Percentiles rank a stretch among this genome's conserved stretches.
Conservation (phyloP, 2,888 invertebrate genomes). For the Atrina japonica region DNA sequence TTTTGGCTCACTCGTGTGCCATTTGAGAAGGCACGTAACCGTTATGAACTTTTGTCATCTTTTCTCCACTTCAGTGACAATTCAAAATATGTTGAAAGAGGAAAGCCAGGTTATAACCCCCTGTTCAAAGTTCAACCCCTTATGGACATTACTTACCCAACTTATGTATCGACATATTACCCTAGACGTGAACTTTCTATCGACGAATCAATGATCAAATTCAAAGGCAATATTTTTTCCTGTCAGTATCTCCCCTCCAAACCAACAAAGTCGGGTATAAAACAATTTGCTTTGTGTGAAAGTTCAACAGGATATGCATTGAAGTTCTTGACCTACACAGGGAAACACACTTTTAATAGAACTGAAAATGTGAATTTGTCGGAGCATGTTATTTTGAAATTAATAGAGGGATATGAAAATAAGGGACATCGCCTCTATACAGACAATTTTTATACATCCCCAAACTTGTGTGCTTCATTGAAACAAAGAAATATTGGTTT, state of each 20-base stretch:
- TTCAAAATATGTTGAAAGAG: constrained; percentile 11
- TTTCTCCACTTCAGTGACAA: constrained; percentile 35
- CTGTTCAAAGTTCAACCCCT: constrained; percentile 27
- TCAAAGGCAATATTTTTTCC: no score
- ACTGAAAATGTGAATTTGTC: background rate
- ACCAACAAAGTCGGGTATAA: no score
- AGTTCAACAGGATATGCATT: constrained; percentile 44
- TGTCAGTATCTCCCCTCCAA: no score
- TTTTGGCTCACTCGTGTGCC: no score
- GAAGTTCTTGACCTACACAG: constrained; percentile 19
- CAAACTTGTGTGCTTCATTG: constrained; percentile 29
- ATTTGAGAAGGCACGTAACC: no score
- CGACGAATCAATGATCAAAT: no score
- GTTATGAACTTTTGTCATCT: constrained; percentile 1
- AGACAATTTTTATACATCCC: constrained; percentile 44
- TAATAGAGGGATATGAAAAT: constrained; percentile 41
- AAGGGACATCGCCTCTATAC: constrained; percentile 39
- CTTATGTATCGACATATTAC: constrained; percentile 24
- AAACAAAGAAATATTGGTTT: constrained; percentile 31
- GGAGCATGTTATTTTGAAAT: constrained; percentile 9
- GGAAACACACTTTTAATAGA: constrained; percentile 1
- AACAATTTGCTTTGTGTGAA: constrained; percentile 41
- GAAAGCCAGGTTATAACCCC: constrained; percentile 16
- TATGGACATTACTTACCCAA: constrained; percentile 30
- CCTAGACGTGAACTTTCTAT: no score